Conservation (phyloP, 2,888 invertebrate species). For the Morinoia aosen region DNA sequence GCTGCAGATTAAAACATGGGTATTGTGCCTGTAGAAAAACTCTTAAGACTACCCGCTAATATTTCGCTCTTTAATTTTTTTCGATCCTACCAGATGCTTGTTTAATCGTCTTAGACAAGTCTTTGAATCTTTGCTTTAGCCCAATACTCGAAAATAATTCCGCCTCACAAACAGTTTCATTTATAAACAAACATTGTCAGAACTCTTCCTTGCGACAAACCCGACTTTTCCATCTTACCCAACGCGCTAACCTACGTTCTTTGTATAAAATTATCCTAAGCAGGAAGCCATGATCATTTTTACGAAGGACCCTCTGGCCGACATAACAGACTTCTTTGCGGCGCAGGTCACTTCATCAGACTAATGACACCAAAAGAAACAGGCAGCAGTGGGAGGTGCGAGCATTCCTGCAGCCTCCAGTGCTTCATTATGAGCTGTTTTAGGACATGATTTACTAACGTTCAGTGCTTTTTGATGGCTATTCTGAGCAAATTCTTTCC, state of each 20-base stretch:
- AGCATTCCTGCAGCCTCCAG: background rate
- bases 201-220: background rate
- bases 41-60: no score
- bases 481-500: background rate
- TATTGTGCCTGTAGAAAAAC: no score
- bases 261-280: background rate
- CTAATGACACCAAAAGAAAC: conserved; percentile 17
- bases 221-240: background rate
- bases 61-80: no score
- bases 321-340: background rate
- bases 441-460: background rate
- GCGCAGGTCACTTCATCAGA: background rate
- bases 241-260: background rate
- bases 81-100: no score
- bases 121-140: no score
- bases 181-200: background rate
- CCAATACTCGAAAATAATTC: background rate
- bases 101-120: no score
- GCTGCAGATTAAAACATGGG: no score
- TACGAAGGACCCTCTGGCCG: background rate
- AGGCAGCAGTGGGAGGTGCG: background rate
- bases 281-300: background rate
- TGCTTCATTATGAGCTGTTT: background rate
- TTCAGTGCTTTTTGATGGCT: background rate
- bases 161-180: background rate